Conservation (phyloP, 2,888 invertebrate species). For the Ryuthela nishihirai region DNA sequence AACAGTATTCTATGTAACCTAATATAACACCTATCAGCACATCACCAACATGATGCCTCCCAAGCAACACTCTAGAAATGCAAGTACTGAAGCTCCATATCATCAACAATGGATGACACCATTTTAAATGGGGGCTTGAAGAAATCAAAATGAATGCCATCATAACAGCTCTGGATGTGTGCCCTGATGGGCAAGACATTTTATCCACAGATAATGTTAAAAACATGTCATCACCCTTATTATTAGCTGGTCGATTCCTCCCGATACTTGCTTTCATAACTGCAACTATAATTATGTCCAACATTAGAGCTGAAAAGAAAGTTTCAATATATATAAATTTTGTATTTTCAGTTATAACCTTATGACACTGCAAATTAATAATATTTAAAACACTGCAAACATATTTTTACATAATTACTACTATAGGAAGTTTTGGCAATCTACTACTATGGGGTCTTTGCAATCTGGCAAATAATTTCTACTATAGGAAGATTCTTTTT, state of each 20-base stretch:
- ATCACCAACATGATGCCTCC: constrained; percentile 84
- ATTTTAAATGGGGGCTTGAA: constrained; percentile 41
- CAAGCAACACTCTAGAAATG: constrained; percentile 73
- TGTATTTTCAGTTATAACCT: too few relatives aligned
- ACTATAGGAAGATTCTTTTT: too few relatives aligned
- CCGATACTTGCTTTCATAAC: constrained; percentile 71
- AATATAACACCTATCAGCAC: constrained; percentile 69
- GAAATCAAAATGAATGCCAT: constrained; percentile 65
- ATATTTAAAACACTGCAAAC: too few relatives aligned
- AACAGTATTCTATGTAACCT: constrained; percentile 64
- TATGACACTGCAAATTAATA: too few relatives aligned
- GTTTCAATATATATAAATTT: too few relatives aligned
- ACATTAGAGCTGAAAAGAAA: constrained; percentile 64
- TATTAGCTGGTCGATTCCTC: constrained; percentile 66
- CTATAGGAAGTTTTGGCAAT: too few relatives aligned
- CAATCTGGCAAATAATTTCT: too few relatives aligned
- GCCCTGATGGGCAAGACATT: constrained; percentile 92
- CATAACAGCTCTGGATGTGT: constrained; percentile 77
- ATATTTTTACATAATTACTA: too few relatives aligned
- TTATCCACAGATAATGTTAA: constrained; percentile 74
- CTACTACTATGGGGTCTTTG: too few relatives aligned
- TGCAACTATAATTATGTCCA: constrained; percentile 75
- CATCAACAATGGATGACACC: constrained; percentile 62
- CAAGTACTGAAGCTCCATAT: constrained; percentile 73
- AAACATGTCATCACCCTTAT: constrained; percentile 63